Percentiles rank a stretch among this genome's conserved stretches.
Evolutionary conservation across 2,797 vertebrate species (phyloP).

Genomic region (Galago senegalensis): DNA sequence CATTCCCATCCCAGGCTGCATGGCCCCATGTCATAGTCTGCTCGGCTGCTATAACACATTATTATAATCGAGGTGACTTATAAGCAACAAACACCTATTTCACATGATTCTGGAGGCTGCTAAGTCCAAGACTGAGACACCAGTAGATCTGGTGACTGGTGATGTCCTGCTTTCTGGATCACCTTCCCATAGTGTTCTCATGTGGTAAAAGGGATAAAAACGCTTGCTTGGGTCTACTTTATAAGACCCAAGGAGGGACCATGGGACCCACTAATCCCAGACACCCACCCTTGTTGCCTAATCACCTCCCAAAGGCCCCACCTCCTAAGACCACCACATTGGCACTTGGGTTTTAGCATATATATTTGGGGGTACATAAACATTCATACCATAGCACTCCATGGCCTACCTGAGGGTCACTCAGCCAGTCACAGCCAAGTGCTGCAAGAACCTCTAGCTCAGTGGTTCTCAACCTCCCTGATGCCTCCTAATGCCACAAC

Average conservation of each 20-base stretch:
- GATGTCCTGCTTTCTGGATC: not conserved
- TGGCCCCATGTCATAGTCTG: not conserved
- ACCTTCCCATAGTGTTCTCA: not conserved
- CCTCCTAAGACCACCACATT: not conserved
- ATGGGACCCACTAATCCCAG: not conserved
- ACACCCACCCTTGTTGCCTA: too few relatives aligned
- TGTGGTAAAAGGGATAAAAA: fast-evolving
- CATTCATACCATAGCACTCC: not conserved
- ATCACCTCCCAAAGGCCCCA: not conserved
- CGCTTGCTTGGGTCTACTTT: not conserved
- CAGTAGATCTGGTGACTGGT: not conserved
- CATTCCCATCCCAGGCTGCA: not conserved
- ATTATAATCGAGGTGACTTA: not conserved
- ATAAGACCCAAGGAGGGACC: too few relatives aligned
- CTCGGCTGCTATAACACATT: not conserved
- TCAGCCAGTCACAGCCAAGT: not conserved
- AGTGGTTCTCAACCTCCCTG: too few relatives aligned
- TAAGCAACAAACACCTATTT: not conserved
- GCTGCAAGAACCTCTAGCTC: not conserved
- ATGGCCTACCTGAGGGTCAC: not conserved
- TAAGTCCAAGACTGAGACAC: not conserved
- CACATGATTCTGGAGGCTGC: not conserved
- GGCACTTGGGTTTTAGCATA: too few relatives aligned
- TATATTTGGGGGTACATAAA: not conserved
- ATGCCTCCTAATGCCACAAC: too few relatives aligned